These are phyloP conservation scores for Petrocephalus schoutedeni DNA, from an alignment of 2,797 vertebrate genomes.

Conservation along the genomic window DNA sequence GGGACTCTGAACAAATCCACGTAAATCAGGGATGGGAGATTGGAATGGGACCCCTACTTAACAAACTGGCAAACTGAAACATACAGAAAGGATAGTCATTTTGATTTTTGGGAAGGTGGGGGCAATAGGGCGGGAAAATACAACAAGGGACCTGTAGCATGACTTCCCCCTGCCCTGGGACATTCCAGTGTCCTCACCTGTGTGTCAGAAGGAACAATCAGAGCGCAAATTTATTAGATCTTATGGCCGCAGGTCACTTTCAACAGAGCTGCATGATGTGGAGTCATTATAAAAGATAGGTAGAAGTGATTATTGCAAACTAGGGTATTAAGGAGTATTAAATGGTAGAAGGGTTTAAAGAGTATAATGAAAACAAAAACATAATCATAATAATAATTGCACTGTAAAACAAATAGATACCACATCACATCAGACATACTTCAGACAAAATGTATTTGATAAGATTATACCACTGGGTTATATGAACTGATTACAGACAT, in stretches of 20 bases:
- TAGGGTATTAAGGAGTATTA: neutral
- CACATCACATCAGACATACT: neutral
- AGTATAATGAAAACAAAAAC: neutral
- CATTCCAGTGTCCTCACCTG: neutral
- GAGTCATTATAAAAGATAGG: neutral
- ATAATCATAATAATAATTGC: neutral
- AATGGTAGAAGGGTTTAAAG: neutral
- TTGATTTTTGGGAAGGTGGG: no score
- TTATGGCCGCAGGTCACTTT: neutral
- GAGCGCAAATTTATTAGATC: neutral
- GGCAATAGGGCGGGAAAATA: no score
- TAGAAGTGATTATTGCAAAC: neutral
- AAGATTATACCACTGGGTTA: neutral
- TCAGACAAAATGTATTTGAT: neutral
- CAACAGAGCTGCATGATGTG: neutral
- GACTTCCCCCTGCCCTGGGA: neutral
- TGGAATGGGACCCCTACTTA: no score
- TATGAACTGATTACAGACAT: neutral
- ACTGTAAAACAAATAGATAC: neutral
- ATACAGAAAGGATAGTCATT: neutral
- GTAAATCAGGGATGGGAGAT: no score
- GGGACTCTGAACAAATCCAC: no score
- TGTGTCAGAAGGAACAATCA: neutral
- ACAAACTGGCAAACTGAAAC: neutral
- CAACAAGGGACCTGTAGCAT: neutral